Conservation (phyloP, 2,797 vertebrate genomes). For the Trachurus trachurus region DNA sequence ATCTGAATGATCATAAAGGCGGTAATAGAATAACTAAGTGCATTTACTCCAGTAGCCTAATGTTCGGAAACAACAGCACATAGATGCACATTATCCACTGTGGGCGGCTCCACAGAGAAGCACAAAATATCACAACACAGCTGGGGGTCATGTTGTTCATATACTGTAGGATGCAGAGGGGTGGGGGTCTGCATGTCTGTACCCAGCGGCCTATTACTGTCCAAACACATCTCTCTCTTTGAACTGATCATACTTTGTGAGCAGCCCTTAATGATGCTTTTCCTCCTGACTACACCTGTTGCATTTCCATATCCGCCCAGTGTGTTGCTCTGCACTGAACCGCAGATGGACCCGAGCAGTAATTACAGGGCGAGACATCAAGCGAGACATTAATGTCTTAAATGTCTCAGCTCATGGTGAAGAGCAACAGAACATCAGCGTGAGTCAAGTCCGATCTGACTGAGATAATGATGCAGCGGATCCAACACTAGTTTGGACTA, state of each 20-base stretch:
- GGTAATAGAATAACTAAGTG: no score
- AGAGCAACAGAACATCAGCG: conserved; percentile 13
- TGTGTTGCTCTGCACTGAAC: conserved; percentile 56
- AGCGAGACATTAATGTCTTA: conserved; percentile 28
- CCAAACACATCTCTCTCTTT: background rate
- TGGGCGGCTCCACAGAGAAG: no score
- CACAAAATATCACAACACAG: no score
- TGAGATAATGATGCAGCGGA: conserved; percentile 19
- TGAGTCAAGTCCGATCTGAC: conserved; percentile 27
- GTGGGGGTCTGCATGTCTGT: background rate
- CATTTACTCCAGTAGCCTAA: no score
- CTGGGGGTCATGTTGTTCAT: background rate
- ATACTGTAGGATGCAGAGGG: background rate
- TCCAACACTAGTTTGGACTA: conserved; percentile 9
- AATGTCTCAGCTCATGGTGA: conserved; percentile 14
- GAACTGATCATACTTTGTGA: conserved; percentile 5
- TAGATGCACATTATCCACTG: no score
- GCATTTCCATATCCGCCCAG: conserved; percentile 29
- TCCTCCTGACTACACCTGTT: conserved; percentile 49
- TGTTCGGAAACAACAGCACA: no score
- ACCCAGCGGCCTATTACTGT: background rate
- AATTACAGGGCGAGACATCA: conserved; percentile 41
- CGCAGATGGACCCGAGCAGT: conserved; percentile 44
- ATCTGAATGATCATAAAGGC: no score
- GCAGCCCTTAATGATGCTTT: background rate